Evolutionary conservation across 2,113 vertebrate genomes (phyloP), one percentile per base, ranked within the genome.

Genomic region (Amphiprion ocellaris): DNA sequence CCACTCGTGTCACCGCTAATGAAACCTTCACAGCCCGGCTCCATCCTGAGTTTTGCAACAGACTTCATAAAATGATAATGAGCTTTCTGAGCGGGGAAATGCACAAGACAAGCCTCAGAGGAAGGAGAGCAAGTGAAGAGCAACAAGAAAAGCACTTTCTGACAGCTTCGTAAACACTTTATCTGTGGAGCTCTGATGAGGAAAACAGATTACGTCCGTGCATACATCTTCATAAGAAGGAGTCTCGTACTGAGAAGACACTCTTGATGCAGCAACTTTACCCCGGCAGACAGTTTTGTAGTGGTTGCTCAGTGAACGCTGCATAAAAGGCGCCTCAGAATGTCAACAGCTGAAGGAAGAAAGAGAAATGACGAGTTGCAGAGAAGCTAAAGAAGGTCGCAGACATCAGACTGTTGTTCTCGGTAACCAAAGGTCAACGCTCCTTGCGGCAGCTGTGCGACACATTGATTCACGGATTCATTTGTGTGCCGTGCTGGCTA

Each of bases 361-460:
- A 47, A 50, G 60, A 9, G 63, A 69, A 87, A 69, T 65, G 79
- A 73, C 77, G 68, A 6, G 17, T 44, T 50, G 50, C 76, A 56
- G 67, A 2, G 46, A 58, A 81, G 67, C 81, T 73, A 28, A 6
- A 72, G 56, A 58, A 89, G 76, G 61, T 26, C 49, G 73, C 0
- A 67, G 75, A 84, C 70, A 61, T 79, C 74, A 71, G 44, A 10
- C 84, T 60, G 79, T 74, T 54, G 87, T 87, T 86, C 79, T 80
- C 66, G 68, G 84, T 70, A 87, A 83, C 74, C 56, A 87, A 86
- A 90, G 89, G 92, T 93, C 88, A 87, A 54, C 49, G 69, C 86
- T 71, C 56, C 83, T 69, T 67, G 50, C 26, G 5, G 68, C 88
- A 85, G 79, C 72, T 79, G 74, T 55, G 77, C 67, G 26, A 74